Base-by-base conservation (phyloP, 2,888 invertebrate species). In the Noctua pronuba region DNA sequence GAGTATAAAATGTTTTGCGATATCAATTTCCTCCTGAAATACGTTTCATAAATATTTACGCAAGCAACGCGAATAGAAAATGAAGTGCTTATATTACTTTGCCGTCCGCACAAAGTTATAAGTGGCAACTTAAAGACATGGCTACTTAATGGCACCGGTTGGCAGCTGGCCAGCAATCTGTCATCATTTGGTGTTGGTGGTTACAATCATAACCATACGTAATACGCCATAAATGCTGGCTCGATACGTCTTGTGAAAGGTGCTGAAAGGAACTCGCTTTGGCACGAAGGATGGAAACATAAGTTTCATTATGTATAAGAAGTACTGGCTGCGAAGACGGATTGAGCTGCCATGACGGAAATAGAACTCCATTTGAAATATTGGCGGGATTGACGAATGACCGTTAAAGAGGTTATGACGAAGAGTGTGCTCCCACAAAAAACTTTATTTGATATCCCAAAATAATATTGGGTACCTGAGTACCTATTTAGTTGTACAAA, bases 161-260 rank as follows among this genome's bases (percentile, higher is more conserved):
- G 87, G 87, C 88, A 62, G 28, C 11, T 31, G 52, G 86, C 87
- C 87, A 87, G 75, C 82, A 60, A 88, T 87, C 78, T 84, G 82
- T 88, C 87, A 88, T 88, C 80, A 73, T 88, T 84, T 77, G 60
- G 88, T 80, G 76, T 65, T 73, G 86, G 77, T 70, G 82, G 58
- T 67, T 74, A 68, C 78, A 69, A 49, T 82, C 73, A 75, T 82
- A 71, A 64, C 73, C 65, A 72, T 85, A 85, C 62, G 70, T 70
- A 67, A 67, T 70, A 64, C 41, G 41, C 69, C 71, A 71, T 82
- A 82, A 82, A 85, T 77, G 71, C 21, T 62, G 44, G 60, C 52
- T 55, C 67, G 35, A 82, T 85, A 82, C 49, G 49, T 83, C 77
- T 70, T 68, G 18, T 72, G 55, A 10, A 65, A 60, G 64, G 77